Evolutionary conservation across 2,113 vertebrate species (phyloP), one percentile per base, ranked within the genome.

Genomic region (Peromyscus polionotus): DNA sequence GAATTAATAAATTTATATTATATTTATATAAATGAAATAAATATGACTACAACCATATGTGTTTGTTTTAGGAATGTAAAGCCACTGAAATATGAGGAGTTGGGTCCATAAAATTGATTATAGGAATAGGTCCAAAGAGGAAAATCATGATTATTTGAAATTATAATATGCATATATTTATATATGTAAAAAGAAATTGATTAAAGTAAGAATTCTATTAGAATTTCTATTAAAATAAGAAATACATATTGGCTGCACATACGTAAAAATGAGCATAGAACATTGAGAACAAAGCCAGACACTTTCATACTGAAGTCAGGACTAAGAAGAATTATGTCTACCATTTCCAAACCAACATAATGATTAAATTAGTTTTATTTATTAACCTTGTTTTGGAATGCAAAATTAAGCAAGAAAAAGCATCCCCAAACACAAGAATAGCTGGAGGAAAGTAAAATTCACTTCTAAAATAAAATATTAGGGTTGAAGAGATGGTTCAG

Each of bases 121-220:
- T 36, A 63, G 73, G 61, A 89, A 93, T 84, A 91, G 31, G 54
- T 33, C 0, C 54, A 61, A 88, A 85, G 48, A 63, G 65, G 83
- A 94, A 97, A 93, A 92, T 36, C 22, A 42, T 77, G 68, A 94
- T 73, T 87, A 54, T 85, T 88, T 92, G 75, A 90, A 88, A 77
- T 80, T 65, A 17, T 17, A 63, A 61, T 83, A 91, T 13, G 77
- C 1, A 39, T 33, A 36, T 59, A 65, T 75, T 12, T 68, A 80
- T 75, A 87, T 70, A 51, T 45, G 48, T 24, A n/a, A 85, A 80
- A 93, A 91, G 33, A 72, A 79, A 63, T 17, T 63, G 28, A 54
- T n/a, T 57, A 75, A 88, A 65, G 57, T 75, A 84, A 76, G 31
- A 91, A 28, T 61, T 89, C 9, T 54, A 54, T 54, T 54, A 54